Percentiles rank a stretch among this genome's conserved stretches.
Evolutionary conservation across 2,888 invertebrate species (phyloP).

Genomic region (Drosophila nr. perissopoda): DNA sequence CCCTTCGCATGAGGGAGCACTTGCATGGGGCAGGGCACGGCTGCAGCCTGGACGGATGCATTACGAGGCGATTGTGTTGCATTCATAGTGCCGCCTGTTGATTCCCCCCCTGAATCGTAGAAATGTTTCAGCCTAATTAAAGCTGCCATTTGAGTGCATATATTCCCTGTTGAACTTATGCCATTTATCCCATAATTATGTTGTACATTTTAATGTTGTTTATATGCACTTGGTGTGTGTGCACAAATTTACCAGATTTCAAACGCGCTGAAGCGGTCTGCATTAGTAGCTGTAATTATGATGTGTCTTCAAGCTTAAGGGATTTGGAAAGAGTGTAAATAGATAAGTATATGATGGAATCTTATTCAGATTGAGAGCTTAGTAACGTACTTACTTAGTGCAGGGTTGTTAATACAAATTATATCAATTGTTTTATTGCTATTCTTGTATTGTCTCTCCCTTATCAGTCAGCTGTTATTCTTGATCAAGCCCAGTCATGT

Average conservation of each 20-base stretch:
- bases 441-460: not conserved
- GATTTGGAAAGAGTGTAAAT: not conserved
- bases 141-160: constrained; percentile 20
- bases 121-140: constrained; percentile 52
- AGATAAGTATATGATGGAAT: not conserved
- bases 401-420: not conserved
- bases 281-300: not conserved
- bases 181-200: constrained; percentile 24
- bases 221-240: not conserved
- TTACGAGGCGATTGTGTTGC: constrained; percentile 63
- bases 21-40: not conserved
- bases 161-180: constrained; percentile 9
- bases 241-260: not conserved
- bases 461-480: not conserved
- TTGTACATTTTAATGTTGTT: constrained; percentile 12
- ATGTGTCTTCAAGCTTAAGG: not conserved
- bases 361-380: not conserved
- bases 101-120: constrained; percentile 34
- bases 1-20: constrained; percentile 46
- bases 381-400: not conserved
- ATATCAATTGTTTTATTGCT: not conserved
- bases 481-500: not conserved
- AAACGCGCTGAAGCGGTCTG: not conserved
- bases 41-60: constrained; percentile 61
- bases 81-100: constrained; percentile 61